phyloP scores from a whole-genome alignment of 2,797 vertebrate species.

The Malacoraja senta region DNA sequence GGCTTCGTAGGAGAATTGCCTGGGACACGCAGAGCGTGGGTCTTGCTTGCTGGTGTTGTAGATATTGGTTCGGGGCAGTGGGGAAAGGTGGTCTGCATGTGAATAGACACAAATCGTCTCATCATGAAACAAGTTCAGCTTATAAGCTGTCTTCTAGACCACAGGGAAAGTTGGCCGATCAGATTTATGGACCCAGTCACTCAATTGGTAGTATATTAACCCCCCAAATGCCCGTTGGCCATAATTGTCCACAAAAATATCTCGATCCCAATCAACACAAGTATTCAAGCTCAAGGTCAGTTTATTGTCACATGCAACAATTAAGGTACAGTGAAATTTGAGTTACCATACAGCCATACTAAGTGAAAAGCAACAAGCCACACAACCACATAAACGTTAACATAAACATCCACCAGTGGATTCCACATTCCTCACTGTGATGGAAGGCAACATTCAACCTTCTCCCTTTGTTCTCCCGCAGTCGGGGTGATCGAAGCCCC shows the following conservation, averaged over 20 bases:
- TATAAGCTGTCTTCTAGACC: constrained; percentile 87
- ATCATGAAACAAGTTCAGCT: constrained; percentile 92
- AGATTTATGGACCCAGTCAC: constrained; percentile 82
- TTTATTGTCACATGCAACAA: too few species aligned
- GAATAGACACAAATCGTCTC: constrained; percentile 94
- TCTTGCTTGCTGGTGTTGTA: constrained; percentile 74
- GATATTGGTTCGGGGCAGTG: constrained; percentile 78
- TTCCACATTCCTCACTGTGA: too few species aligned
- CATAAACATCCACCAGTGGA: too few species aligned
- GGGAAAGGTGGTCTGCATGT: constrained; percentile 86
- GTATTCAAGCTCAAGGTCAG: constrained; percentile 51
- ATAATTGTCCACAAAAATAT: constrained; percentile 75
- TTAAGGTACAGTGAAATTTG: too few species aligned
- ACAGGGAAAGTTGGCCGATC: constrained; percentile 80
- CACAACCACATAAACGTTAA: too few species aligned
- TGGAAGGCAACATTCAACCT: too few species aligned
- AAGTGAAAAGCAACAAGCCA: too few species aligned
- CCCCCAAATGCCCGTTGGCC: constrained; percentile 64
- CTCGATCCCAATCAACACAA: constrained; percentile 88
- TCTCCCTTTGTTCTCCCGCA: too few species aligned
- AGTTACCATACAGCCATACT: too few species aligned
- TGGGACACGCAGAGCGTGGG: constrained; percentile 75
- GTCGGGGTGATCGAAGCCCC: too few species aligned
- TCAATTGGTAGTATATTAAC: constrained; percentile 79
- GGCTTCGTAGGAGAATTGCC: constrained; percentile 78